phyloP scores from a whole-genome alignment of 2,113 vertebrate species.

The Periophthalmodon schlosseri region DNA sequence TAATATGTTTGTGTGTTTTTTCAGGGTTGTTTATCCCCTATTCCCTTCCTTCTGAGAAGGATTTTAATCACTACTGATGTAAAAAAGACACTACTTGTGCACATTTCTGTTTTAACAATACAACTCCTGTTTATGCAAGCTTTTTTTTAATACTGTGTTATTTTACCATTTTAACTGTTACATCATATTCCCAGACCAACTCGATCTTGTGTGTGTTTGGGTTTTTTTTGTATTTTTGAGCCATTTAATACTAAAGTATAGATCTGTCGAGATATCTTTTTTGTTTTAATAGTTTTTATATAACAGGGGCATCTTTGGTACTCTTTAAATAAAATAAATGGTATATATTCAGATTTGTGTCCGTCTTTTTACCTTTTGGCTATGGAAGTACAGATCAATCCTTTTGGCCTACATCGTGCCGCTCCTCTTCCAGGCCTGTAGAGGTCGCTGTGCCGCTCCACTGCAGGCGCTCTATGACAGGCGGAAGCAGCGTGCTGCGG shows the following conservation, averaged over 20 bases:
- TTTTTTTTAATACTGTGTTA: background rate
- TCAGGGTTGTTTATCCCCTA: constrained; percentile 2
- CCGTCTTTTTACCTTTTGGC: background rate
- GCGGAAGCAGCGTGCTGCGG: constrained; percentile 69
- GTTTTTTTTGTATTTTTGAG: background rate
- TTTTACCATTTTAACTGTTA: constrained; percentile 1
- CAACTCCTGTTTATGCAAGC: constrained; percentile 5
- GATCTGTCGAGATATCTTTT: background rate
- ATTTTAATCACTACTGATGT: constrained; percentile 19
- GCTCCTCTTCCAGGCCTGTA: constrained; percentile 41
- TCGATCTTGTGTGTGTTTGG: background rate
- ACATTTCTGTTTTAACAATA: constrained; percentile 55
- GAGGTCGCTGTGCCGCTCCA: constrained; percentile 42
- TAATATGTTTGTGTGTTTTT: constrained; percentile 6
- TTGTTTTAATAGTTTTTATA: background rate
- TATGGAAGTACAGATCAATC: too few species aligned
- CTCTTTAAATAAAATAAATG: background rate
- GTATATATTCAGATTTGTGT: background rate
- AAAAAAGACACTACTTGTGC: constrained; percentile 30
- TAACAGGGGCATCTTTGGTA: background rate
- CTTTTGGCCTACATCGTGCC: background rate
- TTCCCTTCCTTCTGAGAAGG: constrained; percentile 76
- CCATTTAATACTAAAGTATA: background rate
- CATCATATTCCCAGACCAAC: background rate
- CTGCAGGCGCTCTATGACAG: constrained; percentile 34